Evolutionary conservation across 2,113 vertebrate genomes (phyloP).

Genomic region (Sterrhoptilus dennistouni): DNA sequence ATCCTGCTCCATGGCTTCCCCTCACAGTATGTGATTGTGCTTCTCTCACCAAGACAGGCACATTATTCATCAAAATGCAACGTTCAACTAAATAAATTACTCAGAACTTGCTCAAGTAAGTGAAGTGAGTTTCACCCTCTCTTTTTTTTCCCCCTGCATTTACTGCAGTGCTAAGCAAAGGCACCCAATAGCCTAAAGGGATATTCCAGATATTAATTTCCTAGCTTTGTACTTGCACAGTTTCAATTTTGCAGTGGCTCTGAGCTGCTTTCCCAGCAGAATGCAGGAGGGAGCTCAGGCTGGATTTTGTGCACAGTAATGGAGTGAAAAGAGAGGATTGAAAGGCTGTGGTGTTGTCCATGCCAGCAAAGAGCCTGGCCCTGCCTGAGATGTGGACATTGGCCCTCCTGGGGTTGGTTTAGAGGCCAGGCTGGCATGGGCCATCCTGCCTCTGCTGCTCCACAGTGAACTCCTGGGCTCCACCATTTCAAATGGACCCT

Average conservation of each 20-base stretch:
- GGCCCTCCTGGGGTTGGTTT: background rate
- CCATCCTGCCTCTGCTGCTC: background rate
- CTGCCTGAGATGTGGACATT: background rate
- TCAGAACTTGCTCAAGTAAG: background rate
- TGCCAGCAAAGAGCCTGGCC: background rate
- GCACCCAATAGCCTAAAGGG: background rate
- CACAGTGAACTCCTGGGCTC: background rate
- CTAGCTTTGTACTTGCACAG: background rate
- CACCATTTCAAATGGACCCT: background rate
- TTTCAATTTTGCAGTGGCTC: background rate
- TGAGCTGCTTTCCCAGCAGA: background rate
- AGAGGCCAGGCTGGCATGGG: background rate
- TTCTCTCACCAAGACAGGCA: background rate
- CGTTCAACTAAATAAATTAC: background rate
- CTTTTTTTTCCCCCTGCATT: background rate
- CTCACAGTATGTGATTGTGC: background rate
- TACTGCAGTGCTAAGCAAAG: background rate
- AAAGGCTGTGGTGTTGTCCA: background rate
- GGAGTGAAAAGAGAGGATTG: background rate
- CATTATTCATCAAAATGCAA: background rate
- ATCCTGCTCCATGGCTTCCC: background rate
- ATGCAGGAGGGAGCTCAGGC: background rate
- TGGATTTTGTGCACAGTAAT: background rate
- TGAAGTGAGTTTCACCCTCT: background rate
- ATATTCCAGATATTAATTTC: background rate